phyloP scores from a whole-genome alignment of 2,113 vertebrate species.

The Petromus typicus region DNA sequence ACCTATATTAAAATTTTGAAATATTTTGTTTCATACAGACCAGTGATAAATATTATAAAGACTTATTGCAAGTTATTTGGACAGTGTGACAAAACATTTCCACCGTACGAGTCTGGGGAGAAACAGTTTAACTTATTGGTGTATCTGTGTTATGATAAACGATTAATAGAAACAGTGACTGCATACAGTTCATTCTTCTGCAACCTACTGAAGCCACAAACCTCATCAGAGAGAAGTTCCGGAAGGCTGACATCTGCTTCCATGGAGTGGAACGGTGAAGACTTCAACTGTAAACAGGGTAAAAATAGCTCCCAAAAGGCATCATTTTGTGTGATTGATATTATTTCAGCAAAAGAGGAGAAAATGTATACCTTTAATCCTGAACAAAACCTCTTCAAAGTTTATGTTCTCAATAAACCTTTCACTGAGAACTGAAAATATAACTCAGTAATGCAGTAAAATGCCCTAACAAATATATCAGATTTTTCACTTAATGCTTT shows the following conservation, averaged over 20 bases:
- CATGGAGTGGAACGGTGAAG: slow-evolving; percentile 47
- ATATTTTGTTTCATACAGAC: slow-evolving; percentile 16
- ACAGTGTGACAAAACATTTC: slow-evolving; percentile 35
- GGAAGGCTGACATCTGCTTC: slow-evolving; percentile 24
- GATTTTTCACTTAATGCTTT: slow-evolving; percentile 91
- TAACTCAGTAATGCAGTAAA: slow-evolving; percentile 89
- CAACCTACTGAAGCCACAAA: slow-evolving; percentile 65
- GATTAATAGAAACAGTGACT: slow-evolving; percentile 69
- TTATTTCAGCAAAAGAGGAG: slow-evolving; percentile 84
- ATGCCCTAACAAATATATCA: slow-evolving; percentile 89
- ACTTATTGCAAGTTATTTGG: slow-evolving; percentile 10
- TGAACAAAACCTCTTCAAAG: slow-evolving; percentile 86
- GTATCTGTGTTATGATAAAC: slow-evolving; percentile 42
- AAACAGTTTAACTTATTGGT: neutral
- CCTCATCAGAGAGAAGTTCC: slow-evolving; percentile 63
- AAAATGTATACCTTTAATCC: slow-evolving; percentile 84
- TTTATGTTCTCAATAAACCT: slow-evolving; percentile 88
- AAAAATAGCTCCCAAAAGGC: slow-evolving; percentile 83
- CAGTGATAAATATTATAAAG: slow-evolving; percentile 53
- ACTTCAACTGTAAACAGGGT: slow-evolving; percentile 76
- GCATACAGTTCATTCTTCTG: slow-evolving; percentile 61
- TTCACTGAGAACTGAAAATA: slow-evolving; percentile 88
- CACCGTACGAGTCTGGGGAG: neutral
- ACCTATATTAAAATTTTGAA: slow-evolving; percentile 18
- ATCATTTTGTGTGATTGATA: slow-evolving; percentile 81